phyloP scores from a whole-genome alignment of 2,797 vertebrate species.

The Pseudochaenichthys georgianus region DNA sequence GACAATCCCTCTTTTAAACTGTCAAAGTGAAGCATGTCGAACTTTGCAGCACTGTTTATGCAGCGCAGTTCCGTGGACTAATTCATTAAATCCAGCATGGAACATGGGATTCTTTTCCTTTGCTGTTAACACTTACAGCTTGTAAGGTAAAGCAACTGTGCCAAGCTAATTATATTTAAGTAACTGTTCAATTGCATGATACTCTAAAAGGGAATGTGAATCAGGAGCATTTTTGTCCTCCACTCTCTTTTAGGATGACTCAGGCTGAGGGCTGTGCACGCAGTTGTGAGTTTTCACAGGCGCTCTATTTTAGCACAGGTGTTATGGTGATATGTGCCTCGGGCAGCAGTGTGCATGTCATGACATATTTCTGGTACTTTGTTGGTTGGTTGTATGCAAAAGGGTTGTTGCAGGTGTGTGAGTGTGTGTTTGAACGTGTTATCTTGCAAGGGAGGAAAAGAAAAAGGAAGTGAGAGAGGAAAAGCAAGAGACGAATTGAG shows the following conservation, averaged over 20 bases:
- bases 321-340: conserved; percentile 48
- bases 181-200: conserved; percentile 64
- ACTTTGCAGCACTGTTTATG: conserved; percentile 13
- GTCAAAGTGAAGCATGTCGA: conserved; percentile 50
- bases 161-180: conserved; percentile 64
- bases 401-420: conserved; percentile 75
- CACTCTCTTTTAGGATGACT: conserved; percentile 36
- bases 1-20: conserved; percentile 65
- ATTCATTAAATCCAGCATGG: conserved; percentile 56
- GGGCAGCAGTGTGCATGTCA: conserved; percentile 66
- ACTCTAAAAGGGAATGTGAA: conserved; percentile 47
- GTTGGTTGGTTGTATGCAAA: conserved; percentile 62
- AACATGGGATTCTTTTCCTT: conserved; percentile 60
- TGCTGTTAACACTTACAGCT: conserved; percentile 59
- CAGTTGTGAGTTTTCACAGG: conserved; percentile 22
- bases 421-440: conserved; percentile 45
- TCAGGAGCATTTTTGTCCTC: conserved; percentile 25
- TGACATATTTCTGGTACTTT: conserved; percentile 74
- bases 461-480: conserved; percentile 72
- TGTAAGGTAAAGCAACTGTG: conserved; percentile 29
- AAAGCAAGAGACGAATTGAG: conserved; percentile 61
- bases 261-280: conserved; percentile 7
- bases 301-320: conserved; percentile 64
- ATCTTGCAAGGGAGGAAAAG: conserved; percentile 49
- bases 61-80: conserved; percentile 18